Conservation (phyloP, 2,888 invertebrate species). For the Stegophylla sp. region DNA sequence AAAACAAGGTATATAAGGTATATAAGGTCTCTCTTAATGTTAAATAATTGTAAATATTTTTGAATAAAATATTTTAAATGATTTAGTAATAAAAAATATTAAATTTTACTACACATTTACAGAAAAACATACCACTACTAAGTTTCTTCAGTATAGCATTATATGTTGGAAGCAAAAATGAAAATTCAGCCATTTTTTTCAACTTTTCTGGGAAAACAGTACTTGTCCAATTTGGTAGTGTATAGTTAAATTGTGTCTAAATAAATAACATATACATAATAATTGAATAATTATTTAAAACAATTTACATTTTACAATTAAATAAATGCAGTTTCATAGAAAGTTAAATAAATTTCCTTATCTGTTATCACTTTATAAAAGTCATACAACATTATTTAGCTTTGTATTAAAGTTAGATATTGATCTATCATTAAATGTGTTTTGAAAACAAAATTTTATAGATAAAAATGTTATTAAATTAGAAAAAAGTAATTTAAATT, state of each 20-base stretch:
- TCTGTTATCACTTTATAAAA: too few relatives aligned
- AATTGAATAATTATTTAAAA: not conserved
- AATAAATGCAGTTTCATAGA: not conserved
- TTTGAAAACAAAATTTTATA: too few relatives aligned
- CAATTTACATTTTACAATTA: not conserved
- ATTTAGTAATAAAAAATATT: not conserved
- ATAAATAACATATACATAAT: constrained; percentile 60
- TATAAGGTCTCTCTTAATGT: not conserved
- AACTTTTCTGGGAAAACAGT: constrained; percentile 74
- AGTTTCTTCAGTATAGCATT: constrained; percentile 66
- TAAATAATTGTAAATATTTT: not conserved
- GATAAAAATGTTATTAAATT: too few relatives aligned
- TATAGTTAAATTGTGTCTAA: constrained; percentile 62
- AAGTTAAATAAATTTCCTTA: too few relatives aligned
- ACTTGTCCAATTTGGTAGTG: constrained; percentile 74
- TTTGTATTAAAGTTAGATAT: too few relatives aligned
- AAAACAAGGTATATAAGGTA: not conserved
- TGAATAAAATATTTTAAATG: not conserved
- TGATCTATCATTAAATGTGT: too few relatives aligned
- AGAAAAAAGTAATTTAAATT: too few relatives aligned
- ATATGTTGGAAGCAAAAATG: constrained; percentile 65
- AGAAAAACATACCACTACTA: constrained; percentile 64
- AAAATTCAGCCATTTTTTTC: constrained; percentile 70
- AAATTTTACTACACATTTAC: too few relatives aligned
- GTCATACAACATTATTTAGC: too few relatives aligned